Evolutionary conservation across 1,140 invertebrate genomes (phyloP).

Genomic region (Adoxophyes honmai): DNA sequence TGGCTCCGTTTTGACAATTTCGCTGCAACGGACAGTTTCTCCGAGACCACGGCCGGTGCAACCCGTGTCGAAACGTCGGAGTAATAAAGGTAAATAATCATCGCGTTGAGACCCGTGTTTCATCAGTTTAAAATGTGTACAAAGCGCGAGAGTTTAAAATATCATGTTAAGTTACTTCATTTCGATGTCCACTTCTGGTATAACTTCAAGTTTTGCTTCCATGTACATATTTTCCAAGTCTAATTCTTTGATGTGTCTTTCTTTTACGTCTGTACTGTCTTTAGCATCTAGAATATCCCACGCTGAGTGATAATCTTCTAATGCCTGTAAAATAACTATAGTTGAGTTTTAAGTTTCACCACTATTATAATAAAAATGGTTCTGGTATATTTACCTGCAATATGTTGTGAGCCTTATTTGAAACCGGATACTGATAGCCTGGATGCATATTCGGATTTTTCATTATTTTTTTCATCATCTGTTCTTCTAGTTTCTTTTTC

Average conservation of each 20-base stretch:
- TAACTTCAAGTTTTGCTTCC: slow-evolving; percentile 42
- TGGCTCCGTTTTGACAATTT: no score
- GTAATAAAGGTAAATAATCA: no score
- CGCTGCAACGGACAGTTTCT: no score
- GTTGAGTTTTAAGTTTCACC: no score
- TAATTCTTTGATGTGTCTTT: slow-evolving; percentile 31
- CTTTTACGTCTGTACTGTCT: slow-evolving; percentile 33
- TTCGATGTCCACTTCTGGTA: slow-evolving; percentile 30
- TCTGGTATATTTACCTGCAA: neutral
- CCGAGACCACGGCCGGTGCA: no score
- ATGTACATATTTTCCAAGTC: slow-evolving; percentile 36
- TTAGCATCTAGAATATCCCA: slow-evolving; percentile 42
- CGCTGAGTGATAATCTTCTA: slow-evolving; percentile 34
- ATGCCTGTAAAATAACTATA: slow-evolving; percentile 26
- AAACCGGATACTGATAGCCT: slow-evolving; percentile 45
- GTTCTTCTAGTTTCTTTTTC: slow-evolving; percentile 42
- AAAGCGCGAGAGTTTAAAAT: no score
- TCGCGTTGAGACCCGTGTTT: no score
- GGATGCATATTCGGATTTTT: slow-evolving; percentile 58
- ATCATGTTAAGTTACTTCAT: slow-evolving; percentile 39
- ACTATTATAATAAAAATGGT: no score
- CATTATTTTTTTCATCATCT: slow-evolving; percentile 47
- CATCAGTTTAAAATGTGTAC: no score
- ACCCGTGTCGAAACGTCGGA: no score
- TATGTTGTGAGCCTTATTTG: slow-evolving; percentile 36